Conservation (phyloP, 2,888 invertebrate species). For the Dione juno region DNA sequence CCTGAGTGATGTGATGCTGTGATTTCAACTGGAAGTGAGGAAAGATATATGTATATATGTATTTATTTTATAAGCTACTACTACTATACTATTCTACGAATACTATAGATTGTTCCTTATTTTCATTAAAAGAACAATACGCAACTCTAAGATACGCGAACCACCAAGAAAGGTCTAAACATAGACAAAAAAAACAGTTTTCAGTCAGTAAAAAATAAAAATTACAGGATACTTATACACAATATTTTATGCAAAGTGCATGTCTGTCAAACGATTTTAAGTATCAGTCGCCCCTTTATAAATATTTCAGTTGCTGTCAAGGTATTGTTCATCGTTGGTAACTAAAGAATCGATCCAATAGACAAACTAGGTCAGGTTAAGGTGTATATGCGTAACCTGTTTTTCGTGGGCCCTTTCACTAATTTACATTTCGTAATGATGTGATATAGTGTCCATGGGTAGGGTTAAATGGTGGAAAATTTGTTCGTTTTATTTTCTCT, state of each 20-base stretch:
- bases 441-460: slow-evolving; percentile 10
- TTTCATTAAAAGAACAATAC: too few species aligned
- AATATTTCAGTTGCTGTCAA: slow-evolving; percentile 23
- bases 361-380: slow-evolving; percentile 54
- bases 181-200: too few species aligned
- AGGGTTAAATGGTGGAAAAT: not conserved
- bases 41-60: too few species aligned
- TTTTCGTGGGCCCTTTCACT: slow-evolving; percentile 44
- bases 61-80: too few species aligned
- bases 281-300: not conserved
- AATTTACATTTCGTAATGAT: slow-evolving; percentile 32
- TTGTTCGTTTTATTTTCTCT: not conserved
- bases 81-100: too few species aligned
- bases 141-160: too few species aligned
- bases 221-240: not conserved
- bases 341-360: slow-evolving; percentile 52
- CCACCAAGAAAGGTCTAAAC: too few species aligned
- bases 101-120: too few species aligned
- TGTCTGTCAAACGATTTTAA: not conserved
- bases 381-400: slow-evolving; percentile 50
- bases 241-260: not conserved
- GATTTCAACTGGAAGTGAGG: too few species aligned
- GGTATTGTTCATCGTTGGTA: slow-evolving; percentile 29
- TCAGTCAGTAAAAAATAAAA: not conserved
- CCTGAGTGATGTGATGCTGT: too few species aligned